Evolutionary conservation across 2,797 vertebrate species (phyloP).

Genomic region (Paramormyrops hopkinsi): DNA sequence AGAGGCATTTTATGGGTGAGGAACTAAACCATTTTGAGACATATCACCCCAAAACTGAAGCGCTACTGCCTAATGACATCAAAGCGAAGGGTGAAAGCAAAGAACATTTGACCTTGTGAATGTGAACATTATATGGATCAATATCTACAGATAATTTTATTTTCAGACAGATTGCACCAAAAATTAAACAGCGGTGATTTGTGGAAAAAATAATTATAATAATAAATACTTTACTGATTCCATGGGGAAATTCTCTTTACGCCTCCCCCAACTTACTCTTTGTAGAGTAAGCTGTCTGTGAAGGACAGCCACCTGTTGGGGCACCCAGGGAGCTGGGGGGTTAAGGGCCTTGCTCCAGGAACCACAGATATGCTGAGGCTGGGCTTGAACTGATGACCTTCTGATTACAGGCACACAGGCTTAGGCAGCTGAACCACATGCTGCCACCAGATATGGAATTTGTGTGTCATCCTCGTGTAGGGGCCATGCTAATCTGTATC

Average conservation of each 20-base stretch:
- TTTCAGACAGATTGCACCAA: background rate
- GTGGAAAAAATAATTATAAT: background rate
- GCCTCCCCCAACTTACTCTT: background rate
- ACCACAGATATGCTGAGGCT: background rate
- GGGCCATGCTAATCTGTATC: background rate
- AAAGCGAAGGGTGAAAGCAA: background rate
- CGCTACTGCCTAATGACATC: background rate
- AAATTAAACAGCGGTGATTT: background rate
- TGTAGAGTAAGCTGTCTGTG: background rate
- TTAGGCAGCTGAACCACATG: background rate
- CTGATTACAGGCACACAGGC: background rate
- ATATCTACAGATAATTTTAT: background rate
- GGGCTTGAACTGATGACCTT: background rate
- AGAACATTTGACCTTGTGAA: background rate
- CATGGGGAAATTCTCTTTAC: too few relatives aligned
- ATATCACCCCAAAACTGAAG: background rate
- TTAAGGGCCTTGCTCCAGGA: background rate
- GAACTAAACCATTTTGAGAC: background rate
- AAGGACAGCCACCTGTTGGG: background rate
- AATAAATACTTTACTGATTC: too few relatives aligned
- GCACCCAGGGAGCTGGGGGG: background rate
- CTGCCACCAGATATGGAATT: background rate
- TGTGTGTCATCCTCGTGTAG: background rate
- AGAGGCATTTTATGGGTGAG: background rate
- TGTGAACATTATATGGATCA: background rate